Evolutionary conservation across 1,140 invertebrate species (phyloP).

Genomic region (Tetramorium parvispinum): DNA sequence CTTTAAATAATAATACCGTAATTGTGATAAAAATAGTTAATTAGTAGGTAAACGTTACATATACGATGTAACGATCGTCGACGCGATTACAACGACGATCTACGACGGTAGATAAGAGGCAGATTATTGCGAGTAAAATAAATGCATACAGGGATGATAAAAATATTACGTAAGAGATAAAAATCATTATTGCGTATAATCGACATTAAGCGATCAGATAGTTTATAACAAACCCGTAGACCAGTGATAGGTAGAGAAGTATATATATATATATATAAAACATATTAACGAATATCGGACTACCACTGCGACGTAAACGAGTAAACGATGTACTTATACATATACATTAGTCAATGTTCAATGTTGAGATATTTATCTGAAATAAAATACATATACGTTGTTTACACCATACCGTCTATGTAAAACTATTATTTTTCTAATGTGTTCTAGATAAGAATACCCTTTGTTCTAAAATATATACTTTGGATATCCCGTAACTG

Average conservation of each 20-base stretch:
- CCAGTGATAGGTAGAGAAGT: slow-evolving; percentile 65
- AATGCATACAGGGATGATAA: slow-evolving; percentile 66
- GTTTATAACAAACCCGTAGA: slow-evolving; percentile 64
- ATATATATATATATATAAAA: slow-evolving; percentile 54
- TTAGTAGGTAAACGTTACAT: slow-evolving; percentile 56
- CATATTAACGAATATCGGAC: slow-evolving; percentile 64
- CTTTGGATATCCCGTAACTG: not conserved
- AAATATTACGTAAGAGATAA: slow-evolving; percentile 56
- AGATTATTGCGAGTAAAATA: slow-evolving; percentile 56
- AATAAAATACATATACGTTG: slow-evolving; percentile 83
- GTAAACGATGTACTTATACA: slow-evolving; percentile 75
- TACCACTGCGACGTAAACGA: slow-evolving; percentile 64
- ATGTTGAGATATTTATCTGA: slow-evolving; percentile 82
- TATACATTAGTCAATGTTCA: slow-evolving; percentile 82
- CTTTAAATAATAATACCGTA: slow-evolving; percentile 74
- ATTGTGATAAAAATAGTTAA: slow-evolving; percentile 76
- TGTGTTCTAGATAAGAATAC: not conserved
- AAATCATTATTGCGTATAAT: slow-evolving; percentile 66
- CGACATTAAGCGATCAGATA: slow-evolving; percentile 71
- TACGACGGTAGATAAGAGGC: slow-evolving; percentile 39
- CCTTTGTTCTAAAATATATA: slow-evolving; percentile 1
- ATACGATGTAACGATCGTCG: slow-evolving; percentile 57
- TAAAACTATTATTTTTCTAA: not conserved
- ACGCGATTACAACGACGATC: slow-evolving; percentile 56
- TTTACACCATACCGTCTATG: slow-evolving; percentile 76